These are phyloP conservation scores for Callinectes sapidus DNA, from an alignment of 2,888 invertebrate genomes.

Conservation along the genomic window DNA sequence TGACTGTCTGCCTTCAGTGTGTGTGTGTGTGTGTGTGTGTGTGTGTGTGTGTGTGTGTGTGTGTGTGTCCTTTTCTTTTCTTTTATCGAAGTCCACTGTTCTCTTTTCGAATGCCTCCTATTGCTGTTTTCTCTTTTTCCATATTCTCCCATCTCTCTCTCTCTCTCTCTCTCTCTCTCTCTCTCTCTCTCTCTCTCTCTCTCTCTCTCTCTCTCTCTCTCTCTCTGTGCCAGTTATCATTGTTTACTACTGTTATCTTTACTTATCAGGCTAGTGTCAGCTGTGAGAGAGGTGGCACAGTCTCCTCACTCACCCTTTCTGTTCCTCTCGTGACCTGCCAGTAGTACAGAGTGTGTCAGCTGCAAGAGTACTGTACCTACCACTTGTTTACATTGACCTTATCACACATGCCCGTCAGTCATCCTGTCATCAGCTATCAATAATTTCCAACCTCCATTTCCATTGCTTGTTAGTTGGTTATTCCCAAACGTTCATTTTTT, in stretches of 20 bases:
- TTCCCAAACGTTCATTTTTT: background rate
- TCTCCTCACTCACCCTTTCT: background rate
- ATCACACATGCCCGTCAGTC: background rate
- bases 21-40: background rate
- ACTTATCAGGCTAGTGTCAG: background rate
- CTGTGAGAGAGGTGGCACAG: background rate
- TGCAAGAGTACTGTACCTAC: background rate
- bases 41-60: background rate
- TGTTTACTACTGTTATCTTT: background rate
- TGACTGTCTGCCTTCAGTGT: background rate
- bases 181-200: constrained; percentile 1
- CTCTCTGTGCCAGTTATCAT: background rate
- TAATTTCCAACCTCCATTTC: background rate
- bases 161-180: background rate
- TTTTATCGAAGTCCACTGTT: too few relatives aligned
- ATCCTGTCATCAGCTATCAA: background rate
- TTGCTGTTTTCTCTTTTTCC: too few relatives aligned
- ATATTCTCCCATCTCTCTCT: background rate
- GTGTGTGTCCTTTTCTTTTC: background rate
- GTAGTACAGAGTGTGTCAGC: background rate
- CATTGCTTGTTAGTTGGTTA: background rate
- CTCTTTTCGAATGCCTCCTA: too few relatives aligned
- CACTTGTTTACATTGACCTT: background rate
- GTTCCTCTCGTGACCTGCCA: background rate
- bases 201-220: background rate